These are phyloP conservation scores for Osmerus eperlanus DNA, from an alignment of 2,113 vertebrate genomes.

Conservation along the genomic window DNA sequence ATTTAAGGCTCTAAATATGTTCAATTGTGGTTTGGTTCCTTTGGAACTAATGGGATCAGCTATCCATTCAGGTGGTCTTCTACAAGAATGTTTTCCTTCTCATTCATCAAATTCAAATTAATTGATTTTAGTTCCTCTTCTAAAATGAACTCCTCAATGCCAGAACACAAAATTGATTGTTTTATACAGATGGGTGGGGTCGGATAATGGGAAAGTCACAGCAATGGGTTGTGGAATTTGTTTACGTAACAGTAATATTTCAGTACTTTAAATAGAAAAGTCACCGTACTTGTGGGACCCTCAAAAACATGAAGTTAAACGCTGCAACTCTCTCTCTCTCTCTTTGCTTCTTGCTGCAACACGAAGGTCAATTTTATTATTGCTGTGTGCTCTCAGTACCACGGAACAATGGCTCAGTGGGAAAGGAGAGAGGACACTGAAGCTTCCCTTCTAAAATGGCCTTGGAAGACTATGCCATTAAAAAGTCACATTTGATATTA, in stretches of 20 bases:
- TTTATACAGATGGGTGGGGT: background rate
- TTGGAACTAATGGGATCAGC: background rate
- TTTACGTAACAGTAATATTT: conserved; percentile 34
- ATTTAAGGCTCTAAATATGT: background rate
- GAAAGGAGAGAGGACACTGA: conserved; percentile 51
- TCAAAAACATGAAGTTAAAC: conserved; percentile 69
- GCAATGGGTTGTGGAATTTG: conserved; percentile 21
- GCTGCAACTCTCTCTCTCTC: conserved; percentile 9
- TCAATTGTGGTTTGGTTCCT: background rate
- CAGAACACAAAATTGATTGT: no score
- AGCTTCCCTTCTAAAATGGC: conserved; percentile 66
- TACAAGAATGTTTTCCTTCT: background rate
- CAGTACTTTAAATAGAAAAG: conserved; percentile 58
- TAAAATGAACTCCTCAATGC: no score
- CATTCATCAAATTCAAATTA: background rate
- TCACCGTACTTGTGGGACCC: conserved; percentile 69
- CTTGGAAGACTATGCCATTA: conserved; percentile 66
- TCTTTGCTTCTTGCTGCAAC: conserved; percentile 58
- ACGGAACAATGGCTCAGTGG: conserved; percentile 68
- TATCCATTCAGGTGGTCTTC: background rate
- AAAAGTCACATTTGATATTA: conserved; percentile 69
- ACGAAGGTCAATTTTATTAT: conserved; percentile 72
- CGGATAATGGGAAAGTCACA: conserved; percentile 6
- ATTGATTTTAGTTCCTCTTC: background rate
- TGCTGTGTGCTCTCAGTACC: conserved; percentile 62